Conservation (phyloP, 1,140 invertebrate genomes). For the Drosophila rhopaloa region DNA sequence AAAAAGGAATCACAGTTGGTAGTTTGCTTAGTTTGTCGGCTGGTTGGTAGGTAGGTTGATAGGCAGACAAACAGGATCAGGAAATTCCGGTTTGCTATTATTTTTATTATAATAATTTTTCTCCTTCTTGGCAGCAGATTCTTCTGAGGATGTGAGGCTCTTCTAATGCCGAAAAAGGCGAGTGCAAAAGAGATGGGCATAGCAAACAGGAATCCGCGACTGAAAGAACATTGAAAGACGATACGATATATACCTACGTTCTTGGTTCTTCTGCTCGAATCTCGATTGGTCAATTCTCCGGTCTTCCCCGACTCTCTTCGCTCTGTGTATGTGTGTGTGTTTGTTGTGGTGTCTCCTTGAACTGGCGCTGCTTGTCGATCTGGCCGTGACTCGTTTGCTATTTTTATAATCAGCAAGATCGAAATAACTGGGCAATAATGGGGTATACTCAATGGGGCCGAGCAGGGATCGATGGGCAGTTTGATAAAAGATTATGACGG, state of each 20-base stretch:
- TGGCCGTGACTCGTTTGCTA: conserved; percentile 80
- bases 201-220: conserved; percentile 53
- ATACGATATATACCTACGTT: conserved; percentile 61
- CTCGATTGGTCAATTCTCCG: conserved; percentile 42
- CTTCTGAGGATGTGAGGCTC: conserved; percentile 40
- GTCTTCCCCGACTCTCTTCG: neutral
- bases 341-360: conserved; percentile 45
- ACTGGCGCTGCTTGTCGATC: conserved; percentile 53
- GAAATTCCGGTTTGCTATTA: conserved; percentile 81
- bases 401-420: conserved; percentile 69
- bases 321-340: neutral
- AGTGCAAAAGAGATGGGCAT: neutral
- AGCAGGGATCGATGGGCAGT: conserved; percentile 3
- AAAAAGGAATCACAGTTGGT: conserved; percentile 76
- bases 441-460: conserved; percentile 34
- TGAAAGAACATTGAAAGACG: conserved; percentile 40
- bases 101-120: conserved; percentile 78
- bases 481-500: conserved; percentile 7
- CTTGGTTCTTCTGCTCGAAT: conserved; percentile 7
- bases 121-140: conserved; percentile 48
- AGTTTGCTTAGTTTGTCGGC: conserved; percentile 17
- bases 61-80: conserved; percentile 70
- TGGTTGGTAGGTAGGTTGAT: conserved; percentile 23
- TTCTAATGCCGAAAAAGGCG: conserved; percentile 61
- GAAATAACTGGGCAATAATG: conserved; percentile 30